Conservation (phyloP, 1,140 invertebrate species). For the Polypedilum vanderplanki region DNA sequence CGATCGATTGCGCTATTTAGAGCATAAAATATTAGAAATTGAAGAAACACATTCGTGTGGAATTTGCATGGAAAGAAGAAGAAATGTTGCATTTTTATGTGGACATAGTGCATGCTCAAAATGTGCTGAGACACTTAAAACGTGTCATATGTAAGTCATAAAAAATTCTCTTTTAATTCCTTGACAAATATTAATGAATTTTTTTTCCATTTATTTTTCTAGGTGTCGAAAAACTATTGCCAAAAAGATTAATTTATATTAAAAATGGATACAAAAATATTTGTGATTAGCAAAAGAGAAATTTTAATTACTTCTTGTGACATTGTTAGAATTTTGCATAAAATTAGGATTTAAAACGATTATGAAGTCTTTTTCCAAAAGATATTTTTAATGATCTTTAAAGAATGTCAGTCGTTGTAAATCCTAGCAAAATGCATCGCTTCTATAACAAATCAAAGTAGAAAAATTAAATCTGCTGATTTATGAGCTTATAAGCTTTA, state of each 20-base stretch:
- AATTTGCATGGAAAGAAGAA: constrained; percentile 69
- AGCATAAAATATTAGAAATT: constrained; percentile 78
- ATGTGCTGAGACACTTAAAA: constrained; percentile 72
- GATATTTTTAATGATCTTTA: too few species aligned
- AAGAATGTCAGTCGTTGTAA: too few species aligned
- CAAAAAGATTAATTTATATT: constrained; percentile 81
- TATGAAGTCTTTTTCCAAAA: too few species aligned
- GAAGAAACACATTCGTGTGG: constrained; percentile 76
- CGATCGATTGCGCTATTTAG: constrained; percentile 62
- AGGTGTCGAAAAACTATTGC: constrained; percentile 70
- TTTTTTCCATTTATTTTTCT: background rate
- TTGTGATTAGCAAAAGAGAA: too few species aligned
- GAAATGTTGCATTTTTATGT: constrained; percentile 81
- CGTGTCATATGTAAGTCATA: constrained; percentile 73
- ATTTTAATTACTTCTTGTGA: too few species aligned
- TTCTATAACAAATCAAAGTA: too few species aligned
- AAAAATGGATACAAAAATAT: constrained; percentile 32
- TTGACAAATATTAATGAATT: too few species aligned
- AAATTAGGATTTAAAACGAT: too few species aligned
- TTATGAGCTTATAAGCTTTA: too few species aligned
- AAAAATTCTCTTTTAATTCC: background rate
- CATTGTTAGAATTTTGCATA: too few species aligned
- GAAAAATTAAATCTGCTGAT: too few species aligned
- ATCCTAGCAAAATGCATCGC: too few species aligned
- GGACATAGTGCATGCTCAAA: constrained; percentile 80